Base-by-base conservation (phyloP, 2,888 invertebrate species). In the Bombylius major region DNA sequence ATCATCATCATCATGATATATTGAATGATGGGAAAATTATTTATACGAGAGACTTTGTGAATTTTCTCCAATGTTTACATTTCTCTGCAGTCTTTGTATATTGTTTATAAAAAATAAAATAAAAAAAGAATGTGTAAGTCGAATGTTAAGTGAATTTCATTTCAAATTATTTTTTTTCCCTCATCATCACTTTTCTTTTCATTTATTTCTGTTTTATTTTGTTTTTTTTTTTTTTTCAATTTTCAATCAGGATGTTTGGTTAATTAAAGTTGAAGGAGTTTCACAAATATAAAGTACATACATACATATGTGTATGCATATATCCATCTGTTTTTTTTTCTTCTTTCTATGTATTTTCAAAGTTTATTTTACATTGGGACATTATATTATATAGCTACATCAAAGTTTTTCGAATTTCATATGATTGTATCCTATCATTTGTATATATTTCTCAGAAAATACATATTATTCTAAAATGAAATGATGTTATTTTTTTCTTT, bases 261-360 rank as follows among this genome's bases (percentile, higher is more conserved):
- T 51, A 51, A 55, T 55, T 55, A 55, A 55, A 55, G 55, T 50
- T 51, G 50, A 51, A 55, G 55, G 34, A 47, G 50, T 46, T 55
- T n/a, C 46, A 51, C 50, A 55, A 55, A 55, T 49, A 55, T 36
- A 11, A 23, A 23, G 23, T 23, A 53, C 34, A 36, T 36, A 5
- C 5, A 34, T 6, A 7, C 12, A 4, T 42, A 11, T 11, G 11
- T 11, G 3, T 42, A 11, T 11, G 36, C 36, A 36, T 42, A 2
- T 8, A 1, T 42, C 11, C 3, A 42, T 42, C 11, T 8, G 5
- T 36, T 36, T 36, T 36, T 36, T 36, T 36, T 36, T 36, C 4
- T 36, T 36, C 4, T 7, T 36, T 1, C 34, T 8, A 5, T 8
- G n/a, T n/a, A n/a, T 36, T 36, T 7, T 7, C 8, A 36, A 7